phyloP scores from a whole-genome alignment of 2,797 vertebrate genomes.

The Sebastes cheni region DNA sequence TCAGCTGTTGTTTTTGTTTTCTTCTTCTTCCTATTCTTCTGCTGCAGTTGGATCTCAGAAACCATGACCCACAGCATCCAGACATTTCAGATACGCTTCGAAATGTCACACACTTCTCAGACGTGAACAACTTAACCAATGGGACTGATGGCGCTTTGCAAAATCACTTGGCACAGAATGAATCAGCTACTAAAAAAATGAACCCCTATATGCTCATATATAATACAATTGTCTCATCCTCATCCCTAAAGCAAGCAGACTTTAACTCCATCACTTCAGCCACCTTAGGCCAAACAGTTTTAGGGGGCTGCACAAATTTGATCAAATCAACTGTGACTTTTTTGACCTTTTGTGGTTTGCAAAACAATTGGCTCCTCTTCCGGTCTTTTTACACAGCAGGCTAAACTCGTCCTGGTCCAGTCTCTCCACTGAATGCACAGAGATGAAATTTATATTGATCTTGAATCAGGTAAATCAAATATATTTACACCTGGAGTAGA shows the following conservation, averaged over 20 bases:
- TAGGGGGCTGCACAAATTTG: not conserved
- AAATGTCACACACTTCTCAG: conserved; percentile 1
- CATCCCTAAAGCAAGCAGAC: not conserved
- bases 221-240: not conserved
- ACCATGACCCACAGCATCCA: not conserved
- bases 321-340: not conserved
- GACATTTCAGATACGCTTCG: not conserved
- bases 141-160: too few species aligned
- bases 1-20: not conserved
- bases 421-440: not conserved
- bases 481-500: not conserved
- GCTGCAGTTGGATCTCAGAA: not conserved
- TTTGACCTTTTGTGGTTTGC: conserved; percentile 19
- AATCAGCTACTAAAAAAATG: too few species aligned
- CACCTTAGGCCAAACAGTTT: not conserved
- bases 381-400: not conserved
- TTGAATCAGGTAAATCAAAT: conserved; percentile 16
- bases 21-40: not conserved
- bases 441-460: conserved; percentile 29
- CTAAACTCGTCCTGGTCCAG: not conserved
- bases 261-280: not conserved
- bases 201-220: not conserved
- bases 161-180: not conserved
- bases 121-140: not conserved
- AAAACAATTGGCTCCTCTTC: conserved; percentile 8